phyloP scores from a whole-genome alignment of 1,140 invertebrate species.

The Aphidius ervi region DNA sequence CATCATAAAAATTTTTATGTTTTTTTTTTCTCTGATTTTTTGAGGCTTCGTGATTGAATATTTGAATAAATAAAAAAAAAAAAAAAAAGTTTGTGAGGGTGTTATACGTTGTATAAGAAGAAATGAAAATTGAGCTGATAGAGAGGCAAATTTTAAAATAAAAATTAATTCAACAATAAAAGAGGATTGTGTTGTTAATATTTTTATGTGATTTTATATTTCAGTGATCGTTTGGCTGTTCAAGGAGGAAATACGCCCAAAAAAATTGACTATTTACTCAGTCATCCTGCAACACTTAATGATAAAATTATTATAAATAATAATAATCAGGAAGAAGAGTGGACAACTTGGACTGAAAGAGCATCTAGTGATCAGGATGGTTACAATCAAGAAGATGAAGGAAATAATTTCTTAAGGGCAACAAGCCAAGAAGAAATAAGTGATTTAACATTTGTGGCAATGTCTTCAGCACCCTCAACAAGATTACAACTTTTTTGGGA shows the following conservation, averaged over 20 bases:
- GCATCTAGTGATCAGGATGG: neutral
- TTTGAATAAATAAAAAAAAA: too few relatives aligned
- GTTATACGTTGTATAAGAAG: too few relatives aligned
- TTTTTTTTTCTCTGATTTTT: too few relatives aligned
- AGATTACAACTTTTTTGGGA: constrained; percentile 54
- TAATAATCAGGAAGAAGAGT: constrained; percentile 8
- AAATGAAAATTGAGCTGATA: too few relatives aligned
- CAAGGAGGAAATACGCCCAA: neutral
- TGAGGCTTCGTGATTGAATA: too few relatives aligned
- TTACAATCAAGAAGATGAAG: neutral
- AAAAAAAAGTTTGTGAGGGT: too few relatives aligned
- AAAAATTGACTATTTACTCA: neutral
- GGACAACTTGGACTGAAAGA: constrained; percentile 7
- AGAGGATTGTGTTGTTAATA: neutral
- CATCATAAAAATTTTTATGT: too few relatives aligned
- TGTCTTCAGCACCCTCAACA: constrained; percentile 28
- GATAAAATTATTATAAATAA: neutral
- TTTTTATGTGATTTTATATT: neutral
- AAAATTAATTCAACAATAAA: too few relatives aligned
- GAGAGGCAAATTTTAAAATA: too few relatives aligned
- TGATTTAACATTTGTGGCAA: constrained; percentile 11
- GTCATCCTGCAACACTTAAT: neutral
- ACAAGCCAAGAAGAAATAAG: neutral
- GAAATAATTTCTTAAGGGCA: neutral
- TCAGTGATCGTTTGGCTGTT: constrained; percentile 1